Conservation (phyloP, 2,888 invertebrate genomes). For the Griposia aprilina region DNA sequence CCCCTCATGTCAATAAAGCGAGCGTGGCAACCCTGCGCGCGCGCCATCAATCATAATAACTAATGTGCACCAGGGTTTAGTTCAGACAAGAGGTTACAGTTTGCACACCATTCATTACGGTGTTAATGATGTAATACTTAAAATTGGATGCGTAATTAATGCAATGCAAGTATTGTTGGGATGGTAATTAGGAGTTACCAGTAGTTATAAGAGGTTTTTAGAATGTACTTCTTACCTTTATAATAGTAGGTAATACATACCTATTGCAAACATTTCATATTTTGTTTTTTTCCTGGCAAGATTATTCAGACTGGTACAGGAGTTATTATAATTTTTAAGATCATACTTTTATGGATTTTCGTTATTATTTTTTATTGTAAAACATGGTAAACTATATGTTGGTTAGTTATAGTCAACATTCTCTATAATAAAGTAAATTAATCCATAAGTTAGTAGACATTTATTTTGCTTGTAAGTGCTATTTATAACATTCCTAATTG, state of each 20-base stretch:
- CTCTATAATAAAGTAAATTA: background rate
- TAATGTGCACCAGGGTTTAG: conserved; percentile 74
- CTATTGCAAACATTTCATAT: background rate
- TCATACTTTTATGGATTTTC: too few species aligned
- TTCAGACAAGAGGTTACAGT: conserved; percentile 77
- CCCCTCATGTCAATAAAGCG: conserved; percentile 24
- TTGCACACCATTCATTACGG: conserved; percentile 75
- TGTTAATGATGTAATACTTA: conserved; percentile 71
- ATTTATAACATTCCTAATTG: conserved; percentile 31
- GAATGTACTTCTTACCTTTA: background rate
- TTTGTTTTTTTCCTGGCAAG: background rate
- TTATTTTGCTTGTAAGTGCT: conserved; percentile 7
- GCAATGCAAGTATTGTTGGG: conserved; percentile 37
- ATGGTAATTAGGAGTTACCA: conserved; percentile 39
- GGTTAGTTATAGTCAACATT: background rate
- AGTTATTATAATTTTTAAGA: background rate
- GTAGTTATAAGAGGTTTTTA: background rate
- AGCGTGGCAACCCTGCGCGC: conserved; percentile 55
- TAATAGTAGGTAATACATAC: too few species aligned
- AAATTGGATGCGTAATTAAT: conserved; percentile 71
- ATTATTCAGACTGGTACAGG: background rate
- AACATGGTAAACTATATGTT: background rate
- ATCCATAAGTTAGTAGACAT: background rate
- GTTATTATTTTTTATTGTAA: background rate
- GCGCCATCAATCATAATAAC: conserved; percentile 75